A percentile compares a stretch with the other conserved stretches of the same genome.
phyloP scores from a whole-genome alignment of 2,888 invertebrate species.

The Ennomos erosarius region DNA sequence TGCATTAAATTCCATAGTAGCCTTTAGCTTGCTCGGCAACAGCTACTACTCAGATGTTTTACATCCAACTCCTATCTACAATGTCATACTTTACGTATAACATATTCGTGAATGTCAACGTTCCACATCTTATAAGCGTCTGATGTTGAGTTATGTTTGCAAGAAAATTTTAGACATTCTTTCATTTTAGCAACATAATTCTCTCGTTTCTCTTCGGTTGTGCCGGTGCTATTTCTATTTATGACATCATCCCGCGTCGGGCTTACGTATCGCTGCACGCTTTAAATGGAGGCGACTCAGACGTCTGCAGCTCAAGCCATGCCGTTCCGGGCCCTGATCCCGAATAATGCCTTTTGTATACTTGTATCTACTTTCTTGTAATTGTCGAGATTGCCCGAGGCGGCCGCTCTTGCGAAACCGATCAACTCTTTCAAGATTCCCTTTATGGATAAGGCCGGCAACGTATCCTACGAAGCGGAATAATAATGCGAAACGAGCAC shows the following conservation, averaged over 20 bases:
- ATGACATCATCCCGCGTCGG: conserved; percentile 85
- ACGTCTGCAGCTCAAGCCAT: conserved; percentile 81
- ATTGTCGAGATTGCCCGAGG: conserved; percentile 62
- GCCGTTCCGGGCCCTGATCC: conserved; percentile 82
- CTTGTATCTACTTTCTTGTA: conserved; percentile 64
- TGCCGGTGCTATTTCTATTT: conserved; percentile 84
- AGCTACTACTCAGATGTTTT: not conserved
- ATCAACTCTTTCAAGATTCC: conserved; percentile 79
- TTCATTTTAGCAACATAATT: conserved; percentile 73
- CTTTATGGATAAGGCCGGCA: conserved; percentile 73
- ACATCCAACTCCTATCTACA: conserved; percentile 1
- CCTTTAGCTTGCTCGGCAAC: conserved; percentile 25
- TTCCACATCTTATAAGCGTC: conserved; percentile 7
- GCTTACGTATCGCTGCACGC: conserved; percentile 85
- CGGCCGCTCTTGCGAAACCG: conserved; percentile 73
- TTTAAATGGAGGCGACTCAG: conserved; percentile 85
- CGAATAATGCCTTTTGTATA: conserved; percentile 80
- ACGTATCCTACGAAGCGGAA: conserved; percentile 64
- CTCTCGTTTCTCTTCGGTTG: conserved; percentile 64
- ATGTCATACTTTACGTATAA: conserved; percentile 9
- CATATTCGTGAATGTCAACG: conserved; percentile 10
- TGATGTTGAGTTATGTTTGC: conserved; percentile 51
- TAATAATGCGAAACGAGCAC: conserved; percentile 59
- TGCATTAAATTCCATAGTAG: conserved; percentile 22
- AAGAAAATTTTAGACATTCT: conserved; percentile 56